Evolutionary conservation across 2,888 invertebrate genomes (phyloP), one percentile per base, ranked within the genome.

Genomic region (Achlya flavicornis): DNA sequence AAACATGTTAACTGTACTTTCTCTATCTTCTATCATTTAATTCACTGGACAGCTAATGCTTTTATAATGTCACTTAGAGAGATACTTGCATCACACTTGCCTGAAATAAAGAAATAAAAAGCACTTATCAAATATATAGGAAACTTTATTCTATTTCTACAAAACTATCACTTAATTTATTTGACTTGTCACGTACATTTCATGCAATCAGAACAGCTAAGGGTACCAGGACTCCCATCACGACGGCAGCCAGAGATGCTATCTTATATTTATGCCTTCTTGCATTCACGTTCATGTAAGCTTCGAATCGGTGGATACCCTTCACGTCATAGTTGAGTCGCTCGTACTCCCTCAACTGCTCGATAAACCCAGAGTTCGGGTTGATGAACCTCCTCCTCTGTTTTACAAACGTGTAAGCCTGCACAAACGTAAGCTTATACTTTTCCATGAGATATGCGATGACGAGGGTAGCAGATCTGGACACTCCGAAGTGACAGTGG

Each of bases 401-500:
- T 85, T 98, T 97, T 64, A 99, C 98, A 84, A 96, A 95, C 78
- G 96, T 96, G 92, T 97, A 98, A 0, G 98, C 98, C 83, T 98
- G 98, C 58, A 97, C 95, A 94, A 97, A 97, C 53, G 96, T 96
- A 86, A 98, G 88, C 67, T 96, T 95, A 85, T 97, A 96, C 90
- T 97, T 97, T 79, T 97, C 96, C 97, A 99, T 98, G 78, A 98
- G 95, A 93, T 98, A 99, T 61, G 98, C 98, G 83, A 99, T 98
- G 82, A 98, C 98, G 84, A 99, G 96, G 69, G 98, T 98, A 69
- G 98, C 98, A 72, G 98, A 98, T 73, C 98, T 95, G 64, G 98
- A 98, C 61, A 99, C 97, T 62, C 99, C 99, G 62, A 98, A 98
- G 83, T 98, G 98, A 89, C 99, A 99, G 90, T 99, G 99, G 67